These are phyloP conservation scores for Drosophila erecta DNA, from an alignment of 1,140 invertebrate genomes.

Conservation along the genomic window DNA sequence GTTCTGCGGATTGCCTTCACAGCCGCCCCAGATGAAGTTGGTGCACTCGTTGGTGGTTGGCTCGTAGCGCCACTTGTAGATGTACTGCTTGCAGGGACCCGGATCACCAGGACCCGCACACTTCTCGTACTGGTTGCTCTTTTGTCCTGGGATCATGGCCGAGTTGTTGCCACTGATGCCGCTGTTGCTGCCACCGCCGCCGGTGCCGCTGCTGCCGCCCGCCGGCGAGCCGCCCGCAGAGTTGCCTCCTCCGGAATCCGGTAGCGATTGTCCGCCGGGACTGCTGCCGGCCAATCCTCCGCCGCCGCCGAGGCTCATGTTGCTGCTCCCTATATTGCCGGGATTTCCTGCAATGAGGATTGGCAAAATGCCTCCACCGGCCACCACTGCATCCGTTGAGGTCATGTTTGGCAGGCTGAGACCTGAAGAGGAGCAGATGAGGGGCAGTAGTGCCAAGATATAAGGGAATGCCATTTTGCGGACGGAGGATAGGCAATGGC, in stretches of 20 bases:
- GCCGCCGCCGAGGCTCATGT: conserved; percentile 23
- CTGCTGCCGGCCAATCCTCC: conserved; percentile 24
- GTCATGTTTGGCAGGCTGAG: conserved; percentile 63
- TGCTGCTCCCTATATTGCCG: conserved; percentile 13
- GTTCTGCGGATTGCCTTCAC: conserved; percentile 91
- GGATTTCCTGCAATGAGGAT: conserved; percentile 25
- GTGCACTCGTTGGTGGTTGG: conserved; percentile 88
- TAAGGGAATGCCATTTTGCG: conserved; percentile 23
- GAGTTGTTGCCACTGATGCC: conserved; percentile 52
- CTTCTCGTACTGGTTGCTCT: conserved; percentile 75
- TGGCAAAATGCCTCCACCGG: conserved; percentile 50
- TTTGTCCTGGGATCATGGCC: conserved; percentile 52
- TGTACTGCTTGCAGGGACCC: conserved; percentile 89
- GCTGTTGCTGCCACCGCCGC: conserved; percentile 14
- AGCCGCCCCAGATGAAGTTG: conserved; percentile 91
- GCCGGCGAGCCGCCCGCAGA: conserved; percentile 13
- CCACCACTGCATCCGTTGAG: conserved; percentile 25
- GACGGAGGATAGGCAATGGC: conserved; percentile 5
- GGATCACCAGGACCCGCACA: conserved; percentile 81
- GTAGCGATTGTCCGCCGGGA: conserved; percentile 36
- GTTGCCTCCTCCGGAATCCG: conserved; percentile 18
- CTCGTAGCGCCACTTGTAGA: conserved; percentile 91
- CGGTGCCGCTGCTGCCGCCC: conserved; percentile 11
- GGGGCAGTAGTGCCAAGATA: conserved; percentile 19
- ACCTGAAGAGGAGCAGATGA: conserved; percentile 8